Evolutionary conservation across 1,140 invertebrate species (phyloP).

Genomic region (Argopecten irradians): DNA sequence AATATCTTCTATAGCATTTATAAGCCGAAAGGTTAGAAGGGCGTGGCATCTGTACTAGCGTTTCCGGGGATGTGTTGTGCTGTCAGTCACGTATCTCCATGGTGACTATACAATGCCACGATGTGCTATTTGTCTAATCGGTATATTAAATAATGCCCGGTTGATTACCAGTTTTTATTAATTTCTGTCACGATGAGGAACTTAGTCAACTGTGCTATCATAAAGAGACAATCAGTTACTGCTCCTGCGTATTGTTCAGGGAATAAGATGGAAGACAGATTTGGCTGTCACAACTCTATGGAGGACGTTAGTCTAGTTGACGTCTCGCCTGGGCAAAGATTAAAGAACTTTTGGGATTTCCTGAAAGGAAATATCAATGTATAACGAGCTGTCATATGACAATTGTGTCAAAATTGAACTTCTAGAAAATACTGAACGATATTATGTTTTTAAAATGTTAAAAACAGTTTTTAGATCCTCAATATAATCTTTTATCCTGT

Average conservation of each 20-base stretch:
- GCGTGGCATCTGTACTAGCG: not conserved
- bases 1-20: not conserved
- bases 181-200: too few species aligned
- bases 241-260: not conserved
- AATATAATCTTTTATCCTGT: too few species aligned
- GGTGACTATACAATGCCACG: not conserved
- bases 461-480: too few species aligned
- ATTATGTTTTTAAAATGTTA: too few species aligned
- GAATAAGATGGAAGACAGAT: not conserved
- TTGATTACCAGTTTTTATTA: too few species aligned
- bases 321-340: too few species aligned
- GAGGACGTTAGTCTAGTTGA: not conserved
- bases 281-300: not conserved
- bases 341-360: too few species aligned
- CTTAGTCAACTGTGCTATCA: not conserved
- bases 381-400: too few species aligned
- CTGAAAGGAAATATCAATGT: too few species aligned
- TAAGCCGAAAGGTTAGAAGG: not conserved
- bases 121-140: not conserved
- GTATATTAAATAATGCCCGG: not conserved
- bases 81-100: not conserved
- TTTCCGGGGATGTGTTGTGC: not conserved
- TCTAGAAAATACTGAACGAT: too few species aligned
- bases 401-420: too few species aligned
- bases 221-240: not conserved